These are phyloP conservation scores for Micronisus gabar DNA, from an alignment of 2,113 vertebrate genomes.

Conservation along the genomic window DNA sequence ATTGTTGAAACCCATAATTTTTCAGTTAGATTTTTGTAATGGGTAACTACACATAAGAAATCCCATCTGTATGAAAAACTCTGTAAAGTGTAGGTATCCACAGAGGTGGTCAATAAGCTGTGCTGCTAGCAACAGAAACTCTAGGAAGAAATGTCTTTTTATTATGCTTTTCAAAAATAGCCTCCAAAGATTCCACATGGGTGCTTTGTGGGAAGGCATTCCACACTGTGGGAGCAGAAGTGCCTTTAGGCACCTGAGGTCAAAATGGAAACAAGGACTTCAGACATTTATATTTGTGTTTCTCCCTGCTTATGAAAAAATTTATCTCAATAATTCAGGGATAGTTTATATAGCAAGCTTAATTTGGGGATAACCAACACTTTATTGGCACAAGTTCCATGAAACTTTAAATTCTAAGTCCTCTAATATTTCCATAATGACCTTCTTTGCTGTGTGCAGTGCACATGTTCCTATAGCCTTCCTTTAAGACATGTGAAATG, in stretches of 20 bases:
- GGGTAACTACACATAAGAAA: not conserved
- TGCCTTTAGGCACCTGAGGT: conserved; percentile 22
- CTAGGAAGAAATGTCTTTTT: not conserved
- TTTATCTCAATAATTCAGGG: not conserved
- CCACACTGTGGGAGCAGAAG: conserved; percentile 3
- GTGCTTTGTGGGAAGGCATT: conserved; percentile 52
- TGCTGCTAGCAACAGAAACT: not conserved
- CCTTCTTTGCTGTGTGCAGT: not conserved
- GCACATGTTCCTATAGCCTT: not conserved
- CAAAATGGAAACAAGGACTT: conserved; percentile 23
- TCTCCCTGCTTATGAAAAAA: conserved; percentile 18
- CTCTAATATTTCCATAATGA: not conserved
- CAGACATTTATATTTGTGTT: conserved; percentile 39
- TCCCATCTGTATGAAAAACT: not conserved
- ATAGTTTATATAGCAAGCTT: not conserved
- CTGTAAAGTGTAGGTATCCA: not conserved
- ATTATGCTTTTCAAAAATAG: conserved; percentile 27
- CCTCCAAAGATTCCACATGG: not conserved
- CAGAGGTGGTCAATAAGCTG: not conserved
- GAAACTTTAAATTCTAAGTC: not conserved
- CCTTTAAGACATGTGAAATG: not conserved
- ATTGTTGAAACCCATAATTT: not conserved
- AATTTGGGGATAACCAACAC: not conserved
- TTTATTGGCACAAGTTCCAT: not conserved
- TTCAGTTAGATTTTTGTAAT: conserved; percentile 19